Evolutionary conservation across 2,888 invertebrate genomes (phyloP).

Genomic region (Taphrorychus bicolor): DNA sequence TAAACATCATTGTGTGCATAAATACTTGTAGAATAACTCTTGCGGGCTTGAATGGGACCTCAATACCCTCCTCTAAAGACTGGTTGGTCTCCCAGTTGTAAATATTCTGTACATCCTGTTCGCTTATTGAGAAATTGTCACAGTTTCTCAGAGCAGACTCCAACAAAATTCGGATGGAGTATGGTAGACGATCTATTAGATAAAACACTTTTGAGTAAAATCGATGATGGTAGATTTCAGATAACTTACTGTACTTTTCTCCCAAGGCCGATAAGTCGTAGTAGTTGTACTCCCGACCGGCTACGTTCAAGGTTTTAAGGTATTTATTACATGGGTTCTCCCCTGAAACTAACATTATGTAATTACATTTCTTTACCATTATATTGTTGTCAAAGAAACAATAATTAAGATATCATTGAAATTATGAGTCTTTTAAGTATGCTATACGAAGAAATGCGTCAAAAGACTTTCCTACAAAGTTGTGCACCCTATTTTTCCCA

Average conservation of each 20-base stretch:
- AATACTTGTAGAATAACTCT: constrained; percentile 91
- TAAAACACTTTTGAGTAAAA: neutral
- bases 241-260: constrained; percentile 81
- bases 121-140: constrained; percentile 90
- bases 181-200: constrained; percentile 79
- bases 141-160: constrained; percentile 97
- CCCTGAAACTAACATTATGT: too few species aligned
- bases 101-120: constrained; percentile 87
- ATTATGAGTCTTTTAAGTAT: too few species aligned
- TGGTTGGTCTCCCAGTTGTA: constrained; percentile 87
- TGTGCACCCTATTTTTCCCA: too few species aligned
- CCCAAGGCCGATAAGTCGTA: constrained; percentile 80
- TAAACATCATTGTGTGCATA: too few species aligned
- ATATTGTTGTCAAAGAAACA: too few species aligned
- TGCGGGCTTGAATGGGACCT: constrained; percentile 96
- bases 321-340: constrained; percentile 66
- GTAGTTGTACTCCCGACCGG: constrained; percentile 74
- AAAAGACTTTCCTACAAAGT: too few species aligned
- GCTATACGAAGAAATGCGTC: too few species aligned
- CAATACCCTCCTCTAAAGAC: constrained; percentile 72
- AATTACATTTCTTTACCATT: too few species aligned
- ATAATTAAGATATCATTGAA: too few species aligned
- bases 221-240: constrained; percentile 1
- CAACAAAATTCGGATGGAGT: constrained; percentile 88
- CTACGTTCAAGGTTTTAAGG: constrained; percentile 67